Conservation (phyloP, 1,140 invertebrate genomes). For the Agrilus planipennis region DNA sequence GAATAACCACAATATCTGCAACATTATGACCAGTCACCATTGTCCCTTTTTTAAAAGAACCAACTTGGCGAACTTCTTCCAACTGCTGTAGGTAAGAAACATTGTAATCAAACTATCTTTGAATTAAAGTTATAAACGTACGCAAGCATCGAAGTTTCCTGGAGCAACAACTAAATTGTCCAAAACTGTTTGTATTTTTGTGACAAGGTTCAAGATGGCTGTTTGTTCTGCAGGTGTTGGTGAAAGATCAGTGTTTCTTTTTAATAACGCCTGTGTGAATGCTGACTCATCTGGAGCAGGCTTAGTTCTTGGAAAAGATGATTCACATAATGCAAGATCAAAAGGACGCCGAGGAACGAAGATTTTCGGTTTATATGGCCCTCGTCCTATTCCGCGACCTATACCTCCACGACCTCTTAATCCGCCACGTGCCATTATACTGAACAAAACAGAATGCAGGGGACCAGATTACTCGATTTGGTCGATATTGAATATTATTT, state of each 20-base stretch:
- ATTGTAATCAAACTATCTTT: neutral
- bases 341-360: slow-evolving; percentile 81
- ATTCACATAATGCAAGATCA: slow-evolving; percentile 79
- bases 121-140: slow-evolving; percentile 55
- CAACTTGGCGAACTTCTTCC: slow-evolving; percentile 91
- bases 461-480: too few relatives aligned
- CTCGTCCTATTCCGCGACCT: slow-evolving; percentile 54
- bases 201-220: slow-evolving; percentile 81
- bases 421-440: slow-evolving; percentile 44
- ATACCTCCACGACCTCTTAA: slow-evolving; percentile 51
- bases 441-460: too few relatives aligned
- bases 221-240: slow-evolving; percentile 82
- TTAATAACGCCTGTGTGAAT: slow-evolving; percentile 79
- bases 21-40: slow-evolving; percentile 92
- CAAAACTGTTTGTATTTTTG: slow-evolving; percentile 82
- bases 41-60: slow-evolving; percentile 96
- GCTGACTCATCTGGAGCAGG: slow-evolving; percentile 68
- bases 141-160: slow-evolving; percentile 88
- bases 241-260: slow-evolving; percentile 81
- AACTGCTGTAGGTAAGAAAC: slow-evolving; percentile 59
- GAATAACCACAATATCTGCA: slow-evolving; percentile 92
- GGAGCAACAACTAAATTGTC: slow-evolving; percentile 90
- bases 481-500: too few relatives aligned
- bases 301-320: slow-evolving; percentile 76
- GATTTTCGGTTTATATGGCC: slow-evolving; percentile 50